Conservation (phyloP, 2,113 vertebrate species). For the Otolemur garnettii region DNA sequence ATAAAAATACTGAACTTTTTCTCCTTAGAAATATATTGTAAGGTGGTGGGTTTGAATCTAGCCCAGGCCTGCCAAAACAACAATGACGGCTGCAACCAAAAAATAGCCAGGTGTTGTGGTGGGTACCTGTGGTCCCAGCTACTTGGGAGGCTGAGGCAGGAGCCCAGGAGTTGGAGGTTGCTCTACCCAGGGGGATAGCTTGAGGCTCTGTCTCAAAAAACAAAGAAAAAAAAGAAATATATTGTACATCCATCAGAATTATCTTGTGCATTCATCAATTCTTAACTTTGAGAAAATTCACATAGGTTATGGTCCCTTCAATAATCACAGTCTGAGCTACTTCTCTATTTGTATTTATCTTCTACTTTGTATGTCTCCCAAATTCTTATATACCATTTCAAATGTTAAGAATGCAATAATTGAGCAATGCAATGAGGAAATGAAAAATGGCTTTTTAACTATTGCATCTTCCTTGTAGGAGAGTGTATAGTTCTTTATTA, state of each 20-base stretch:
- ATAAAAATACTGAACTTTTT: neutral
- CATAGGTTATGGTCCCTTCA: neutral
- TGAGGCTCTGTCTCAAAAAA: too few species aligned
- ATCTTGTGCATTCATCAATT: neutral
- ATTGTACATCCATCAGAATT: neutral
- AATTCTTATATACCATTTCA: neutral
- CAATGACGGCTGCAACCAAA: too few species aligned
- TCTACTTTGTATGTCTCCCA: neutral
- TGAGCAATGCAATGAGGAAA: neutral
- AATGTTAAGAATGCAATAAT: neutral
- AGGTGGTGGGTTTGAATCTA: too few species aligned
- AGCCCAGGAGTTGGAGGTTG: too few species aligned
- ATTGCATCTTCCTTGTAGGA: neutral
- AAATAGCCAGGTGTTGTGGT: too few species aligned
- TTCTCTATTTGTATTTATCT: constrained; percentile 32
- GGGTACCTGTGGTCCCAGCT: too few species aligned
- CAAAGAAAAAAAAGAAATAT: too few species aligned
- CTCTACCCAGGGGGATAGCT: too few species aligned
- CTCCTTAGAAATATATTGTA: neutral
- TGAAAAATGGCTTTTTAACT: constrained; percentile 37
- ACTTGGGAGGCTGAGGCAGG: too few species aligned
- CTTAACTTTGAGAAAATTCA: constrained; percentile 6
- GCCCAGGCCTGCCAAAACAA: too few species aligned
- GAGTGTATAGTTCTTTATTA: neutral
- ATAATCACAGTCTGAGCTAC: neutral